Evolutionary conservation across 2,888 invertebrate genomes (phyloP).

Genomic region (Oscheius sp.): DNA sequence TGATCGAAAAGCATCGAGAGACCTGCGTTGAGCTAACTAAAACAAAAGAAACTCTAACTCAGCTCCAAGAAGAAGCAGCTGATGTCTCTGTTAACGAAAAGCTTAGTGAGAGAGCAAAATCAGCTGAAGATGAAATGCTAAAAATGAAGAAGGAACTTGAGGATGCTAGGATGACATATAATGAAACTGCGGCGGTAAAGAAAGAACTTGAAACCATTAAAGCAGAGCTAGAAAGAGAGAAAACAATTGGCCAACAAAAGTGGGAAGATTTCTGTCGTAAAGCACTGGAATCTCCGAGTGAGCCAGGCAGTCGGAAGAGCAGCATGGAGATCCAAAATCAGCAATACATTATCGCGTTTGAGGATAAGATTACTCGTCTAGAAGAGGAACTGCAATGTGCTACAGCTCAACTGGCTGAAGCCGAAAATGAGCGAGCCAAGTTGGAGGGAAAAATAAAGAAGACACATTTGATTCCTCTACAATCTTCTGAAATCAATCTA

Average conservation of each 20-base stretch:
- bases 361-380: conserved; percentile 35
- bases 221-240: conserved; percentile 36
- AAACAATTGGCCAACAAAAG: conserved; percentile 32
- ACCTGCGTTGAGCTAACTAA: conserved; percentile 6
- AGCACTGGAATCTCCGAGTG: conserved; percentile 11
- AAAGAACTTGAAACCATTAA: conserved; percentile 22
- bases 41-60: background rate
- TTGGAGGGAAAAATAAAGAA: background rate
- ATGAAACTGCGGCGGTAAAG: conserved; percentile 27
- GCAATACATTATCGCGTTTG: conserved; percentile 45
- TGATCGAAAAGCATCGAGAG: conserved; percentile 9
- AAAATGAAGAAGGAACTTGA: background rate
- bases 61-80: background rate
- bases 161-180: background rate
- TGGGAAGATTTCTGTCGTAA: conserved; percentile 29
- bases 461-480: background rate
- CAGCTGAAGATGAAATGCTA: background rate
- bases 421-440: conserved; percentile 1
- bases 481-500: background rate
- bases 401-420: background rate
- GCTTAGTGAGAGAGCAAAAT: background rate
- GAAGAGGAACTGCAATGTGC: conserved; percentile 26
- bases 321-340: conserved; percentile 46
- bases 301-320: conserved; percentile 32
- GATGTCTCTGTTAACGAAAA: background rate